phyloP scores from a whole-genome alignment of 2,797 vertebrate genomes.

The Galago senegalensis region DNA sequence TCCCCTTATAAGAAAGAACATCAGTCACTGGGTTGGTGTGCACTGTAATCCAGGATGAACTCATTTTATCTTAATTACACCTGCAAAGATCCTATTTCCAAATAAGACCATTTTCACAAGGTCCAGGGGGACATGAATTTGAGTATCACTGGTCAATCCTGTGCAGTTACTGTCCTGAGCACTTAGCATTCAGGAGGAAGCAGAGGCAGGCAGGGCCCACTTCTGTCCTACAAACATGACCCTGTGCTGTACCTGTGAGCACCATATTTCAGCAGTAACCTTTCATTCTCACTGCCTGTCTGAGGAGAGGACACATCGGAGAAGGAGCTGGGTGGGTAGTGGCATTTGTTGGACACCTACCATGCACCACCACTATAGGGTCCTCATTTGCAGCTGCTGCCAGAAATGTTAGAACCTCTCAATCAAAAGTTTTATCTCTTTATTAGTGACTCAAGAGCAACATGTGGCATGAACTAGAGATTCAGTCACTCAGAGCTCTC shows the following conservation, averaged over 20 bases:
- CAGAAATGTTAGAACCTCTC: background rate
- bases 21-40: background rate
- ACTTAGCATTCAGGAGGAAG: background rate
- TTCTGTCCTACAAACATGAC: background rate
- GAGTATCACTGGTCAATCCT: background rate
- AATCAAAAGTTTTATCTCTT: background rate
- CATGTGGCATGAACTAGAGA: background rate
- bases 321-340: background rate
- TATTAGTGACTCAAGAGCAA: background rate
- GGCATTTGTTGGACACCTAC: background rate
- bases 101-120: background rate
- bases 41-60: background rate
- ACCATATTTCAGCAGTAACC: background rate
- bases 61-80: background rate
- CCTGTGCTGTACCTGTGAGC: background rate
- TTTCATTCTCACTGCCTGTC: no score
- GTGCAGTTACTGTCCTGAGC: background rate
- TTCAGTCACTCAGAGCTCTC: fast-evolving
- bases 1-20: background rate
- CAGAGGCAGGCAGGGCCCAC: background rate
- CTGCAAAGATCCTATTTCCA: background rate
- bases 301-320: fast-evolving
- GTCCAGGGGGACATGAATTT: background rate
- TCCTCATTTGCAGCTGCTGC: background rate
- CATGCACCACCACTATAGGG: background rate